Percentiles rank a stretch among this genome's conserved stretches.
These are phyloP conservation scores for Schmidtea mediterranea DNA, from an alignment of 1,140 invertebrate genomes.

Conservation along the genomic window DNA sequence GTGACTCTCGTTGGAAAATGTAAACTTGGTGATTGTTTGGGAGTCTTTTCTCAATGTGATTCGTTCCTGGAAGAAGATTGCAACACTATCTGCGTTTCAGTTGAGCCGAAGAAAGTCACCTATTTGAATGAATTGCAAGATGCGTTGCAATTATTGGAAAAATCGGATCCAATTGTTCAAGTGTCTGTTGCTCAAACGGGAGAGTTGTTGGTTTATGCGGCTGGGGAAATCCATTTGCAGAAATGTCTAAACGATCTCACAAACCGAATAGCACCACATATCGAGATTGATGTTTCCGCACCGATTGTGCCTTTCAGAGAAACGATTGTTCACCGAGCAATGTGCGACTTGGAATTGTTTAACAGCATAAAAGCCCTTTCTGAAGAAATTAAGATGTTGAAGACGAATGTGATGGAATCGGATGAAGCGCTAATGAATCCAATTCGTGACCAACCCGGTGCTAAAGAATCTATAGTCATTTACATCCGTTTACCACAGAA, in stretches of 20 bases:
- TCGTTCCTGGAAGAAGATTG: too few relatives aligned
- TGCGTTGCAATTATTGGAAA: constrained; percentile 51
- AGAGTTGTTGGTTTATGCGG: constrained; percentile 75
- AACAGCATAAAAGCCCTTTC: constrained; percentile 17
- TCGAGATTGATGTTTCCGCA: constrained; percentile 60
- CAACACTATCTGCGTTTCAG: too few relatives aligned
- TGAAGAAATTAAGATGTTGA: too few relatives aligned
- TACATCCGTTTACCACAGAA: too few relatives aligned
- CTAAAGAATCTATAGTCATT: neutral
- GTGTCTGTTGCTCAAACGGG: constrained; percentile 68
- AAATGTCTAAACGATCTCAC: constrained; percentile 60
- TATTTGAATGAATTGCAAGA: constrained; percentile 42
- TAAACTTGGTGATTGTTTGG: too few relatives aligned
- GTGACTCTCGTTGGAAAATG: too few relatives aligned
- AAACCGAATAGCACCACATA: constrained; percentile 37
- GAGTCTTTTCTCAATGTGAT: too few relatives aligned
- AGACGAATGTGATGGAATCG: too few relatives aligned
- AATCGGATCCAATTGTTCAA: constrained; percentile 68
- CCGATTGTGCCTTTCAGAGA: constrained; percentile 87
- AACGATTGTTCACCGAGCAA: constrained; percentile 34
- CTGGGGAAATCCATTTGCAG: constrained; percentile 86
- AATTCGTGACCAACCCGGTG: constrained; percentile 10
- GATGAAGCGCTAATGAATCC: too few relatives aligned
- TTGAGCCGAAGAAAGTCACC: constrained; percentile 28
- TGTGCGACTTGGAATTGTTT: constrained; percentile 13